phyloP scores from a whole-genome alignment of 2,797 vertebrate genomes.

The Typhlichthys eigenmanni region DNA sequence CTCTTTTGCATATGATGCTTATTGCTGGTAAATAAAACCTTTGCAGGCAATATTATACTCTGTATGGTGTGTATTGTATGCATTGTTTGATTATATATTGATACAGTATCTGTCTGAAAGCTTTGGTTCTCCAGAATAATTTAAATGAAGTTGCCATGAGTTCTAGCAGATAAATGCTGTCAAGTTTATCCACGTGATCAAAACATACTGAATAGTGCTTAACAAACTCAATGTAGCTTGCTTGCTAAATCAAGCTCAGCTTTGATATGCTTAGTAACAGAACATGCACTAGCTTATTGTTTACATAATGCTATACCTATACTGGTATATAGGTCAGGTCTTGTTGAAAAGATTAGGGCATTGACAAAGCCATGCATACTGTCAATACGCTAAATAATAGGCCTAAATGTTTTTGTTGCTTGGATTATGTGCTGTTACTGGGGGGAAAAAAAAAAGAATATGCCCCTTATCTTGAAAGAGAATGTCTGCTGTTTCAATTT shows the following conservation, averaged over 20 bases:
- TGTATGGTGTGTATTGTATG: background rate
- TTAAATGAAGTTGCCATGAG: background rate
- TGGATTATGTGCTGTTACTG: too few species aligned
- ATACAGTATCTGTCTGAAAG: too few species aligned
- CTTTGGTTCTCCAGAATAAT: too few species aligned
- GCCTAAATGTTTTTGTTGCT: too few species aligned
- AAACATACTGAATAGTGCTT: background rate
- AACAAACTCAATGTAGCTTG: constrained; percentile 16
- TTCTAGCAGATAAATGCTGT: background rate
- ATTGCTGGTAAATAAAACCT: constrained; percentile 54
- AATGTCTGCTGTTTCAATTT: too few species aligned
- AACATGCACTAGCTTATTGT: constrained; percentile 32
- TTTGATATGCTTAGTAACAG: constrained; percentile 51
- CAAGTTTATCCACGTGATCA: background rate
- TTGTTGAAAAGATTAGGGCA: constrained; percentile 9
- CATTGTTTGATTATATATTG: too few species aligned
- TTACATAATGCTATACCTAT: constrained; percentile 49
- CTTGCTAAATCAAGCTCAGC: constrained; percentile 41
- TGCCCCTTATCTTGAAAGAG: too few species aligned
- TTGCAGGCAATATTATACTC: constrained; percentile 19
- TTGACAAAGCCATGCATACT: background rate
- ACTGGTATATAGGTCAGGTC: constrained; percentile 34
- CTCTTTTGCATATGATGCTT: constrained; percentile 39
- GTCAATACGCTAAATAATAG: too few species aligned
- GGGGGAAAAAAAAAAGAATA: too few species aligned